Evolutionary conservation across 2,113 vertebrate species (phyloP).

Genomic region (Dicerorhinus sumatrensis): DNA sequence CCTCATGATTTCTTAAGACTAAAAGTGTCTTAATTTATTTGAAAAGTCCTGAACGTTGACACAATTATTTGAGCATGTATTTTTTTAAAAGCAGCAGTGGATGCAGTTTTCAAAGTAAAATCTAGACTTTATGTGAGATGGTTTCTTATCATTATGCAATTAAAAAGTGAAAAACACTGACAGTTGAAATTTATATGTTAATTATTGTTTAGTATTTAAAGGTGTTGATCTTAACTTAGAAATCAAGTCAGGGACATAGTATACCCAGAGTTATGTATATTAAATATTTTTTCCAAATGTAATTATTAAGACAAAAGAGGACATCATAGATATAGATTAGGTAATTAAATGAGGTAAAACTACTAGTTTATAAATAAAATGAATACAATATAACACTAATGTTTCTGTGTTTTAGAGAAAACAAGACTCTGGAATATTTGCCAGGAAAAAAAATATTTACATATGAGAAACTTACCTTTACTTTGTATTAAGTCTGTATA

Average conservation of each 20-base stretch:
- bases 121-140: neutral
- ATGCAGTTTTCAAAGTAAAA: neutral
- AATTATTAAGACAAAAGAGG: neutral
- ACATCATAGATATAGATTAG: neutral
- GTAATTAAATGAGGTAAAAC: neutral
- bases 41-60: neutral
- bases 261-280: neutral
- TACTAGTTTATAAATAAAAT: neutral
- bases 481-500: neutral
- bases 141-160: neutral
- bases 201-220: conserved; percentile 4
- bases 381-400: neutral
- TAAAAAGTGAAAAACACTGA: neutral
- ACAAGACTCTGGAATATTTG: neutral
- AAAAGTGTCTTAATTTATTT: neutral
- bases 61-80: neutral
- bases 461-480: neutral
- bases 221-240: neutral
- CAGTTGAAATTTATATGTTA: neutral
- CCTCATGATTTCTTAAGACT: neutral
- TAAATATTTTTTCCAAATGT: neutral
- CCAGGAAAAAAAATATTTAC: neutral
- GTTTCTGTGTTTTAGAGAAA: neutral
- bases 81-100: neutral
- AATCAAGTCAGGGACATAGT: neutral